Base-by-base conservation (phyloP, 2,797 vertebrate genomes). In the Gallinago nigripennis region DNA sequence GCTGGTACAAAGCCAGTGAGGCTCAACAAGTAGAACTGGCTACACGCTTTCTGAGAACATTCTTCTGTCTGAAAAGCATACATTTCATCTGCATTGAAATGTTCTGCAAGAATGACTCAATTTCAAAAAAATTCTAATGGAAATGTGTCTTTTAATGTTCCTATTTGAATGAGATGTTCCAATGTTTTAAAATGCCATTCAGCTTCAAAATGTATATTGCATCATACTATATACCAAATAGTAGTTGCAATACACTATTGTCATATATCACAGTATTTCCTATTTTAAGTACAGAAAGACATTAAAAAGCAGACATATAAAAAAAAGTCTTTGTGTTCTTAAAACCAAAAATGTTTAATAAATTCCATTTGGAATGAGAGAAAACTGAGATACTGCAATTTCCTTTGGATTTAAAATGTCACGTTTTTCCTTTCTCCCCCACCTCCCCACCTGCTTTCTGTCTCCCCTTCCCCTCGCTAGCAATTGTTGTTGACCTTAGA, bases 361-460 rank as follows among this genome's bases (percentile, higher is more conserved):
- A 84, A 93, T 77, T 92, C 48, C 8, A 3, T 0, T 37, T 88
- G 56, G 39, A 94, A 77, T 90, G 31, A 66, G 37, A 79, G 66
- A 86, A 87, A 90, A 88, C 53, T 3, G 58, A 92, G 68, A 70
- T 88, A 61, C 1, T 90, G 64, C 88, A 19, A 88, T 93, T 94
- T 87, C 68, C 81, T 86, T 73, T 77, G 83, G 81, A 85, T 89
- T 95, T 92, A 80, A 94, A 95, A 76, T 61, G 31, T 76, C 71
- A 77, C 1, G 0, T 94, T 94, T 93, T 86, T 31, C 27, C 37
- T 64, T 88, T 86, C 53, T 60, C 23, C 31, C 50, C 46, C n/a
- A 48, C 35, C 58, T 93, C 17, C 66, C 58, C 83, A 84, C 73
- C 63, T 90, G 76, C 57, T 83, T 92, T 88, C 63, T 63, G 21